Conservation (phyloP, 2,113 vertebrate species). For the Oxygymnocypris stewartii region DNA sequence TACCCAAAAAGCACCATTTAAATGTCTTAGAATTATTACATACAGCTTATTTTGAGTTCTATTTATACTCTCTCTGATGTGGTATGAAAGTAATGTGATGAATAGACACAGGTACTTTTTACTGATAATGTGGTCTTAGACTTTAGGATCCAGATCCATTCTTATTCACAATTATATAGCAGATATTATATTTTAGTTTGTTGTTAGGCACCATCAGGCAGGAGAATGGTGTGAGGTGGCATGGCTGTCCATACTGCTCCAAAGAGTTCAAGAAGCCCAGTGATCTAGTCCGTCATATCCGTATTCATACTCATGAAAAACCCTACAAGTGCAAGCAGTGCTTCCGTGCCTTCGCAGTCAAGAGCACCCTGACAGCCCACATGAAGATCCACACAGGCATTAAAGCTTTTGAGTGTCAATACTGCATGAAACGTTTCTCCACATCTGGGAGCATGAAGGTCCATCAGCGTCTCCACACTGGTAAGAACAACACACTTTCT, state of each 20-base stretch:
- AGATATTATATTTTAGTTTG: background rate
- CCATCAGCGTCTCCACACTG: slow-evolving; percentile 96
- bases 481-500: slow-evolving; percentile 69
- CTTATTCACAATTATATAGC: background rate
- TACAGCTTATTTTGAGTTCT: too few species aligned
- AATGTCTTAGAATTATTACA: too few species aligned
- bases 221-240: slow-evolving; percentile 94
- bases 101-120: too few species aligned
- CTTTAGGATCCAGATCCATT: background rate
- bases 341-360: slow-evolving; percentile 96
- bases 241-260: slow-evolving; percentile 92
- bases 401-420: slow-evolving; percentile 96
- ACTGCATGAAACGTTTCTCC: slow-evolving; percentile 97
- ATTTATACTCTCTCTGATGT: too few species aligned
- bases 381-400: slow-evolving; percentile 97
- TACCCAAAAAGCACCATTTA: too few species aligned
- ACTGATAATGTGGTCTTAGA: background rate
- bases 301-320: slow-evolving; percentile 98
- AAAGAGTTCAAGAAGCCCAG: slow-evolving; percentile 99
- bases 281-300: slow-evolving; percentile 95
- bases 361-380: slow-evolving; percentile 97
- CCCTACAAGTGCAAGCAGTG: slow-evolving; percentile 99
- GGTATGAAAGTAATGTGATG: too few species aligned
- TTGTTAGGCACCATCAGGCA: slow-evolving; percentile 88
- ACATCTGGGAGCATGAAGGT: slow-evolving; percentile 99